phyloP scores from a whole-genome alignment of 2,888 invertebrate species.

The Mythimna loreyi region DNA sequence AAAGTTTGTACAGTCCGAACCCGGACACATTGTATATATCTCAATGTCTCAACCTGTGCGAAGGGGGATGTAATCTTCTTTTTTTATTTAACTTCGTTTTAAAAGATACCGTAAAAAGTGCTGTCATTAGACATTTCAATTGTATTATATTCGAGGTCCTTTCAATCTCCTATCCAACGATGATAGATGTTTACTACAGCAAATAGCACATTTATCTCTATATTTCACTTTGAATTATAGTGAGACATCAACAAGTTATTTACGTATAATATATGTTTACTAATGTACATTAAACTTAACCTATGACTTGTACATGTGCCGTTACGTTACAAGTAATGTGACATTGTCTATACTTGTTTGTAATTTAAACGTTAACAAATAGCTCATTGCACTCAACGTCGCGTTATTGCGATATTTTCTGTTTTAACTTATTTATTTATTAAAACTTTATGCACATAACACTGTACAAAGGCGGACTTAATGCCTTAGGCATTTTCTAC shows the following conservation, averaged over 20 bases:
- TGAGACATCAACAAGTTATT: constrained; percentile 12
- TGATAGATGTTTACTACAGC: not conserved
- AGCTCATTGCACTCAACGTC: constrained; percentile 2
- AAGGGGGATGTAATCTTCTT: not conserved
- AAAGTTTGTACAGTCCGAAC: too few relatives aligned
- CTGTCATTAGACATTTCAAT: not conserved
- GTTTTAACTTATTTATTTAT: too few relatives aligned
- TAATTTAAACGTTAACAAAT: constrained; percentile 1
- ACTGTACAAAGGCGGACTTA: too few relatives aligned
- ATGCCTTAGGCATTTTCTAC: too few relatives aligned
- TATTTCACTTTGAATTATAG: constrained; percentile 16
- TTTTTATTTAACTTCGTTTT: not conserved
- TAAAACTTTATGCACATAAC: too few relatives aligned
- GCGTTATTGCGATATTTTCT: too few relatives aligned
- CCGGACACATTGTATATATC: too few relatives aligned
- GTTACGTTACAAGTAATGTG: not conserved
- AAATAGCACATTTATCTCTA: constrained; percentile 6
- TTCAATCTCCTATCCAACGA: not conserved
- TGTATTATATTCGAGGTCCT: not conserved
- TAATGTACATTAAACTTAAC: constrained; percentile 9
- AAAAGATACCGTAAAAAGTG: not conserved
- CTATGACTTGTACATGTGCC: not conserved
- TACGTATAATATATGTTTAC: constrained; percentile 24
- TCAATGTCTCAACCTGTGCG: too few relatives aligned
- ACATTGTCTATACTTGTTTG: not conserved